These are phyloP conservation scores for Candoia aspera DNA, from an alignment of 2,113 vertebrate species.

Conservation along the genomic window DNA sequence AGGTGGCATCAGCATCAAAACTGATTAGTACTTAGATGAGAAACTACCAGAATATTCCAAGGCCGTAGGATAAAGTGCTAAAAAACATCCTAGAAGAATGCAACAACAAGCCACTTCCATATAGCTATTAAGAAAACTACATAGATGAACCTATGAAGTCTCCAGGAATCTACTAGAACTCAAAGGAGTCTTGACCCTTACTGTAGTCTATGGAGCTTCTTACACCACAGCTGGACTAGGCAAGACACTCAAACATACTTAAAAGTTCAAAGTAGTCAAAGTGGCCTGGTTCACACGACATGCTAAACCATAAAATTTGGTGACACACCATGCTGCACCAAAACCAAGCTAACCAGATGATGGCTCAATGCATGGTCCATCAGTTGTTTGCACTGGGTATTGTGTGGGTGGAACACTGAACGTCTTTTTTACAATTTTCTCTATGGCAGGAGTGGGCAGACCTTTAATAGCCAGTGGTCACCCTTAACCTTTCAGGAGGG, in stretches of 20 bases:
- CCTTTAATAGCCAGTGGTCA: not conserved
- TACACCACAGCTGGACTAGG: not conserved
- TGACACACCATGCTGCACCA: not conserved
- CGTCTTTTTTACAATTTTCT: not conserved
- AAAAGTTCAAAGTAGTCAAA: not conserved
- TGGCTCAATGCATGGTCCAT: not conserved
- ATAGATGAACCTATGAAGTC: not conserved
- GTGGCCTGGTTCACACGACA: not conserved
- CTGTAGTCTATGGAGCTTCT: not conserved
- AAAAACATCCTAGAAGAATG: not conserved
- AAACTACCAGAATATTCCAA: not conserved
- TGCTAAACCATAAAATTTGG: not conserved
- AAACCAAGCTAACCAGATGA: not conserved
- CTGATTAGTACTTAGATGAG: not conserved
- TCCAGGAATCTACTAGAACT: not conserved
- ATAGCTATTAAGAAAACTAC: not conserved
- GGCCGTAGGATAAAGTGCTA: not conserved
- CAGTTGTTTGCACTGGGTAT: not conserved
- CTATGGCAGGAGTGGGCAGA: not conserved
- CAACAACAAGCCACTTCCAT: not conserved
- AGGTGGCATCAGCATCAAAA: not conserved
- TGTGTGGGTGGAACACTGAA: not conserved
- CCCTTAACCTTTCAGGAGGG: not conserved
- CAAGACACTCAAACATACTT: not conserved
- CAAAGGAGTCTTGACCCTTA: not conserved